These are phyloP conservation scores for Smithornis capensis DNA, from an alignment of 2,113 vertebrate genomes.

Conservation along the genomic window DNA sequence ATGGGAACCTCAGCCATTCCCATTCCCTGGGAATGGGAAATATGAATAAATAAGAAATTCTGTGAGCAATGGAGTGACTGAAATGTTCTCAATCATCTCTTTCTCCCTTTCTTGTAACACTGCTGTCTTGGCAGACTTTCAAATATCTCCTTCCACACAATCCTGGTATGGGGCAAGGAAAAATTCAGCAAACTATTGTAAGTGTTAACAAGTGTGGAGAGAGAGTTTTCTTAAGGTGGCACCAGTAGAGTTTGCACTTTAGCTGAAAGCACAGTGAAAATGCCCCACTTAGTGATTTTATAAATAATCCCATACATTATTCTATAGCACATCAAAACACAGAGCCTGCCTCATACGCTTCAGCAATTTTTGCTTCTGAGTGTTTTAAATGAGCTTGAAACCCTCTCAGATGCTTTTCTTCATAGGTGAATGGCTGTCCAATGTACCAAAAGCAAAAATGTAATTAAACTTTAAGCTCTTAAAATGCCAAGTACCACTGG, in stretches of 20 bases:
- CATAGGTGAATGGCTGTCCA: slow-evolving; percentile 64
- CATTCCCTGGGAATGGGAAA: neutral
- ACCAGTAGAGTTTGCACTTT: neutral
- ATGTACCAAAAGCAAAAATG: slow-evolving; percentile 64
- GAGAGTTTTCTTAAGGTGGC: neutral
- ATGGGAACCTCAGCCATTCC: too few relatives aligned
- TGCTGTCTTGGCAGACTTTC: neutral
- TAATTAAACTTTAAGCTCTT: slow-evolving; percentile 71
- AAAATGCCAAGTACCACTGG: slow-evolving; percentile 58
- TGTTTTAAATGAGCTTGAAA: slow-evolving; percentile 58
- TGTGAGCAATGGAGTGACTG: neutral
- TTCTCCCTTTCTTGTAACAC: neutral
- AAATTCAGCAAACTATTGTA: neutral
- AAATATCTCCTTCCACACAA: neutral
- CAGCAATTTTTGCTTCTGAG: slow-evolving; percentile 33
- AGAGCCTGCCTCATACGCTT: slow-evolving; percentile 26
- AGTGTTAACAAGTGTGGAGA: neutral
- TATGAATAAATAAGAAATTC: neutral
- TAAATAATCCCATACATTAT: slow-evolving; percentile 52
- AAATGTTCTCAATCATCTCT: neutral
- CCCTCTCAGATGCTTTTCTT: slow-evolving; percentile 49
- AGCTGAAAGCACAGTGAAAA: slow-evolving; percentile 22
- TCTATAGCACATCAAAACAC: slow-evolving; percentile 48
- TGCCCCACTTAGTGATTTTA: neutral
- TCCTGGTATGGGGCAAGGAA: neutral